These are phyloP conservation scores for Gallinago solitaria DNA, from an alignment of 2,797 vertebrate genomes.

Conservation along the genomic window DNA sequence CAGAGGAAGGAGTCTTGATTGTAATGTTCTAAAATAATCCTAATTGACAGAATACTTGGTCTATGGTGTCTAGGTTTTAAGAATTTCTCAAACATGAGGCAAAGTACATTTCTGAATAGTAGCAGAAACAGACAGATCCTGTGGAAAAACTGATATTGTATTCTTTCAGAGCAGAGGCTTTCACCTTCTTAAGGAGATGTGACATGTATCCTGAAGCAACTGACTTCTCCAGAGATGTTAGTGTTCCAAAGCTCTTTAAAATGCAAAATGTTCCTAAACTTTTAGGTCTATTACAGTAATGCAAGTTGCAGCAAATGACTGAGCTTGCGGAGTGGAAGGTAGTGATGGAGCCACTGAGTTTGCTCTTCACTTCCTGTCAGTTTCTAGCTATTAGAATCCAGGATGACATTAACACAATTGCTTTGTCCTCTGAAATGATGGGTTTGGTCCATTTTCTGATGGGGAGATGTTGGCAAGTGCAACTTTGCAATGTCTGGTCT, in stretches of 20 bases:
- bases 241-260: background rate
- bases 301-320: background rate
- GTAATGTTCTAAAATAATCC: background rate
- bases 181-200: background rate
- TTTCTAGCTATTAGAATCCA: background rate
- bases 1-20: background rate
- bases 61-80: background rate
- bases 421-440: constrained; percentile 58
- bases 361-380: constrained; percentile 10
- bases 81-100: background rate
- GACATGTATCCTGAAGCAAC: background rate
- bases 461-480: constrained; percentile 35
- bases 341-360: background rate
- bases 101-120: constrained; percentile 30
- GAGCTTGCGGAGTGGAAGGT: background rate
- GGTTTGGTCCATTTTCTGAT: constrained; percentile 70
- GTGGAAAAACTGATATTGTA: background rate
- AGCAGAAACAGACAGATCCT: constrained; percentile 43
- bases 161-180: background rate
- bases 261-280: background rate
- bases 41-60: background rate
- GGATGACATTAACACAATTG: background rate
- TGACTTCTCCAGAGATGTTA: background rate
- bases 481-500: background rate
- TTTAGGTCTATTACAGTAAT: background rate